Base-by-base conservation (phyloP, 1,140 invertebrate species). In the Brachionus koreanus region DNA sequence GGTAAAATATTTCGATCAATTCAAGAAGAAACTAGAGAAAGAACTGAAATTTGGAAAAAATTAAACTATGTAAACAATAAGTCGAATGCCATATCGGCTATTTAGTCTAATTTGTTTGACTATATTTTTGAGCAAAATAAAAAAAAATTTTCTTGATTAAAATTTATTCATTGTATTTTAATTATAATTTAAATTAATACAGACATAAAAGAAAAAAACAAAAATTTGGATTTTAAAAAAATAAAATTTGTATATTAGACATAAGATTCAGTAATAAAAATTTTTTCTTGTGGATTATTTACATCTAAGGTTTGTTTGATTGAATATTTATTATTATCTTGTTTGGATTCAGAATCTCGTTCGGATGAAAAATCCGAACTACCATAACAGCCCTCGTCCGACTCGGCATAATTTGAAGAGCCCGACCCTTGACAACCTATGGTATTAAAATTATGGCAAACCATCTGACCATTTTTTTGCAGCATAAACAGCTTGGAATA, bases 331-430 rank as follows among this genome's bases (percentile, higher is more conserved):
- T 57, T 57, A 37, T 65, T 29, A 10, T 33, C 16, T 39, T 69
- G 33, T 39, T 69, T 69, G 1, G 65, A 39, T n/a, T 69, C 65
- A 12, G 16, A 2, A 19, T 69, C 63, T 12, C 63, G 63, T 19
- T 75, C 74, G 13, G 74, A 77, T 6, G 74, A 77, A 49, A 77
- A 37, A 37, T 77, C 74, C 23, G 74, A 77, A 61, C 74, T 77
- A 13, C 74, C 74, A 52, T 61, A 77, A 37, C 74, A 77, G 2
- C 74, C 74, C 35, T 77, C 74, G 25, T 77, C 74, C 0, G 74
- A 77, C 19, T 57, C 74, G 35, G 65, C 65, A 69, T 69, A 69
- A 69, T 69, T 69, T 16, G 65, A 69, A 16, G 65, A 69, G 5
- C 33, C 65, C 7, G 33, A 37, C 39, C 37, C 33, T 7, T 37